A percentile compares a stretch with the other conserved stretches of the same genome.
These are phyloP conservation scores for Dicyrtomina minuta DNA, from an alignment of 2,888 invertebrate species.

Conservation along the genomic window DNA sequence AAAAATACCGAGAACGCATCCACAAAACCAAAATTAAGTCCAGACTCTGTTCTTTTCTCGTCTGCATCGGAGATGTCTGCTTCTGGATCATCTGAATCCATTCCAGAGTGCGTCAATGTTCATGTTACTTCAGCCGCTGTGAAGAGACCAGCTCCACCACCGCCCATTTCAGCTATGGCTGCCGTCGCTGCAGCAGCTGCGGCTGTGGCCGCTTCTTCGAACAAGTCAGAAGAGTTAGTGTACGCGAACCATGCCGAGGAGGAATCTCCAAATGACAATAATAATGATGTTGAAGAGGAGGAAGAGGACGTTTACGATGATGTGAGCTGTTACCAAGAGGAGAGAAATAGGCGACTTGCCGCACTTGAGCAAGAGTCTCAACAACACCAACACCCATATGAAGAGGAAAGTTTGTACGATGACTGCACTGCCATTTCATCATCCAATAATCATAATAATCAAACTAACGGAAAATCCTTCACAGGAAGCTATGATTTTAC, in stretches of 20 bases:
- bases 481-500: conserved; percentile 50
- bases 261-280: too few species aligned
- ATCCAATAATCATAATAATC: neutral
- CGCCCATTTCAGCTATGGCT: conserved; percentile 21
- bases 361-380: conserved; percentile 32
- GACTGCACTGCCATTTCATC: conserved; percentile 43
- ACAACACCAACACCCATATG: conserved; percentile 18
- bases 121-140: conserved; percentile 17
- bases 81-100: conserved; percentile 48
- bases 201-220: neutral
- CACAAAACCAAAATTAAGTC: conserved; percentile 45
- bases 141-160: conserved; percentile 31
- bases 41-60: conserved; percentile 51
- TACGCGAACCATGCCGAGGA: conserved; percentile 17
- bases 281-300: too few species aligned
- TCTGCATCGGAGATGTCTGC: conserved; percentile 49
- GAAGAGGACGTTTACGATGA: conserved; percentile 41
- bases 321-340: conserved; percentile 17
- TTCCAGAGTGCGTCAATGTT: conserved; percentile 45
- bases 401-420: conserved; percentile 52
- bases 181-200: conserved; percentile 21
- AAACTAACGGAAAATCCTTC: conserved; percentile 28
- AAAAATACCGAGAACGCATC: neutral
- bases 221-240: neutral
- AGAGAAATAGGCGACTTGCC: conserved; percentile 32